Conservation (phyloP, 2,113 vertebrate genomes). For the Steatornis caripensis region DNA sequence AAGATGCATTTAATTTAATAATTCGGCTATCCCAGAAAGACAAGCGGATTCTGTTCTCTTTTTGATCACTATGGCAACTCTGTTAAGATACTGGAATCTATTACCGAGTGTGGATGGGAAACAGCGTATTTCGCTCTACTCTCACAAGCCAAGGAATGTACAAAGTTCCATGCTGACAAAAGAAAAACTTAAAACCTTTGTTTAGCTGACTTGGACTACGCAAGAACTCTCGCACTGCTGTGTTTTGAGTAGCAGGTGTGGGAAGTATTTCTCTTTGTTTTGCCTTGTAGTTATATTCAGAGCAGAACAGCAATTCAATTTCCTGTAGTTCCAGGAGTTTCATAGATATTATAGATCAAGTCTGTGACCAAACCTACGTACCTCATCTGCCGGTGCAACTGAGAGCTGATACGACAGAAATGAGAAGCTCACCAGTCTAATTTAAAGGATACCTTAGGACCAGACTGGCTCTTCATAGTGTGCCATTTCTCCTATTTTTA, state of each 20-base stretch:
- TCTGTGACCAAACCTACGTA: neutral
- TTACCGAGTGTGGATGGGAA: neutral
- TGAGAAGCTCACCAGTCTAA: neutral
- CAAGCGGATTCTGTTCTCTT: constrained; percentile 40
- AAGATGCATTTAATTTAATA: constrained; percentile 34
- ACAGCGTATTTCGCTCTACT: neutral
- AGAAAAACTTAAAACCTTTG: neutral
- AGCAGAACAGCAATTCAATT: neutral
- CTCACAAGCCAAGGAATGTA: neutral
- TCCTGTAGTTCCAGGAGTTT: neutral
- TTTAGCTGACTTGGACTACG: neutral
- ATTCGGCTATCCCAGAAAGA: constrained; percentile 43
- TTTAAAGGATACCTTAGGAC: neutral
- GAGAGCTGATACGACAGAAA: neutral
- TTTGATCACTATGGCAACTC: constrained; percentile 54
- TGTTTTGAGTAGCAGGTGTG: neutral
- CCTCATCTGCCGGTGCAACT: neutral
- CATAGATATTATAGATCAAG: neutral
- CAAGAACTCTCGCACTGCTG: neutral
- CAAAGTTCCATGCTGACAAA: neutral
- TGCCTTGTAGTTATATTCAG: neutral
- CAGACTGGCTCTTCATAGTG: neutral
- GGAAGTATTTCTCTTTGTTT: neutral
- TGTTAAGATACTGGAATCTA: constrained; percentile 20
- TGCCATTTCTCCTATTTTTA: neutral